Percentiles rank a stretch among this genome's conserved stretches.
Conservation (phyloP, 2,113 vertebrate genomes). For the Anolis carolinensis region DNA sequence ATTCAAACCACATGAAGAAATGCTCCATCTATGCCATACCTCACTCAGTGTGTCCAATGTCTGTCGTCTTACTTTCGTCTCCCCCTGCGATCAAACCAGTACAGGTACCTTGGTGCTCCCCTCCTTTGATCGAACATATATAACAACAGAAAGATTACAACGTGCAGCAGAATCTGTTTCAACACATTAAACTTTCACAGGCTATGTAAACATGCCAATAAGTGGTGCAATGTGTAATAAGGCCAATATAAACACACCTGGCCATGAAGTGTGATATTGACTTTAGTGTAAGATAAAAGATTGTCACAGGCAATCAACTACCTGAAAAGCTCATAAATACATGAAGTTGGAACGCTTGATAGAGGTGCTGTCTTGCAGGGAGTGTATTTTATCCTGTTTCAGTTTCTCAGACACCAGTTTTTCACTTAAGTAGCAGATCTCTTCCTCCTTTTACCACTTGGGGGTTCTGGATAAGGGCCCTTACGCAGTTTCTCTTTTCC, state of each 20-base stretch:
- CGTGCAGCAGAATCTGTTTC: neutral
- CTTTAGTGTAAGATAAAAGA: neutral
- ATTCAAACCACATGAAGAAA: no score
- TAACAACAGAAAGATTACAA: neutral
- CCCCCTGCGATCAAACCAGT: neutral
- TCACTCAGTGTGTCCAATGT: no score
- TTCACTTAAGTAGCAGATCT: neutral
- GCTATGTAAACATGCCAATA: neutral
- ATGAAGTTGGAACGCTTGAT: neutral
- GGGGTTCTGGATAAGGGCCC: neutral
- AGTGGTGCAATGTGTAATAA: neutral
- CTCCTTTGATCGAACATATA: neutral
- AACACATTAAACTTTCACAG: neutral
- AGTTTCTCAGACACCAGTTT: no score
- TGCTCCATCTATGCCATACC: no score
- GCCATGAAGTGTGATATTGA: neutral
- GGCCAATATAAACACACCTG: neutral
- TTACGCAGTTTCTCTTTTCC: neutral
- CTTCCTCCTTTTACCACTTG: neutral
- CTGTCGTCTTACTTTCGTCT: neutral
- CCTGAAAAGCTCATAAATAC: neutral
- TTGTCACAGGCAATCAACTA: neutral
- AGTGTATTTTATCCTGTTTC: no score
- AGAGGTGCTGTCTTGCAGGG: no score
- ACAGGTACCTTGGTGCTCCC: neutral